Conservation (phyloP, 2,888 invertebrate species). For the Eudemis profundana region DNA sequence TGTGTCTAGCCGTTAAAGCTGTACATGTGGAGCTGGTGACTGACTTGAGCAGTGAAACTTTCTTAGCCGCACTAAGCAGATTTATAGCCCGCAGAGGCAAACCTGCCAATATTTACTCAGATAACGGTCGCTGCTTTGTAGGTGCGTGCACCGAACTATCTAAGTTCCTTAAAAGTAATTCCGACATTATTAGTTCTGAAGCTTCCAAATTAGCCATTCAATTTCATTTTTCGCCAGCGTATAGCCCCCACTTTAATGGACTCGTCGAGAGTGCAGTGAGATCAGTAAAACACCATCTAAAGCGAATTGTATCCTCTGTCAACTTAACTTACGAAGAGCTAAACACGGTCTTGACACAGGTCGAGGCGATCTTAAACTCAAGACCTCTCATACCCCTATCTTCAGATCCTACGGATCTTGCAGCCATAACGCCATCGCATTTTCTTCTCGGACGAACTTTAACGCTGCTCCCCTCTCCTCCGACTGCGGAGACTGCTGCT, state of each 20-base stretch:
- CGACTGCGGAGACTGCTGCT: not conserved
- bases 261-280: slow-evolving; percentile 4
- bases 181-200: not conserved
- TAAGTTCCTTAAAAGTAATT: not conserved
- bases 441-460: slow-evolving; percentile 13
- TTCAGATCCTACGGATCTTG: slow-evolving; percentile 10
- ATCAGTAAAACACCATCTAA: slow-evolving; percentile 11
- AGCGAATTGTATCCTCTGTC: not conserved
- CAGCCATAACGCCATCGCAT: slow-evolving; percentile 2
- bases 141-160: not conserved
- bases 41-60: slow-evolving; percentile 5
- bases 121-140: not conserved
- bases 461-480: slow-evolving; percentile 8
- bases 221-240: slow-evolving; percentile 2
- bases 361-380: slow-evolving; percentile 4
- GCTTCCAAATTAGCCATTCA: not conserved
- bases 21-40: slow-evolving; percentile 4
- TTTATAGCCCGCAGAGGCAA: slow-evolving; percentile 10
- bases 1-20: slow-evolving; percentile 5
- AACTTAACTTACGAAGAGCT: slow-evolving; percentile 11
- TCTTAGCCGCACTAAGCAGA: not conserved
- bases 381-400: slow-evolving; percentile 14
- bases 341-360: not conserved
- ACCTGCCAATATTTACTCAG: not conserved
- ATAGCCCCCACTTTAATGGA: too few species aligned